These are phyloP conservation scores for Aegithalos caudatus DNA, from an alignment of 2,113 vertebrate species.

Conservation along the genomic window DNA sequence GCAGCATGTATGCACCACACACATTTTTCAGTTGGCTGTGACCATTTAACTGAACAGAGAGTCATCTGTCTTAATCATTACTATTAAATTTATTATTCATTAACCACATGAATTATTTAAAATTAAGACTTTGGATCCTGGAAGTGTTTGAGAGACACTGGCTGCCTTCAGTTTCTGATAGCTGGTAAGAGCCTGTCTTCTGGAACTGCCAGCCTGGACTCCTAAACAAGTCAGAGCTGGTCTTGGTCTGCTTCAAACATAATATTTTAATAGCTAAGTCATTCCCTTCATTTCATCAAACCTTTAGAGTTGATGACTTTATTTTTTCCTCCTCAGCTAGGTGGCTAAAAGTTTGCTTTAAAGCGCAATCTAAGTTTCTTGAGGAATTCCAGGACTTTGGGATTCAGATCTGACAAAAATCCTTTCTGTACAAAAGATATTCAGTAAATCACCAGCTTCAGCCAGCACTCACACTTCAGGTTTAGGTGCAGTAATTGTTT, in stretches of 20 bases:
- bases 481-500: background rate
- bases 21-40: background rate
- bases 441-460: background rate
- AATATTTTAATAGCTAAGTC: background rate
- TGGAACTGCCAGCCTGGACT: background rate
- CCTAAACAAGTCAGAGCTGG: background rate
- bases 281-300: background rate
- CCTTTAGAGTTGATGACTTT: background rate
- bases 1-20: background rate
- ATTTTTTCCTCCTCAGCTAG: background rate
- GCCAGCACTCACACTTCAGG: background rate
- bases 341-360: background rate
- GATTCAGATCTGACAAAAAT: background rate
- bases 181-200: background rate
- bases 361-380: background rate
- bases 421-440: background rate
- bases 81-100: constrained; percentile 65
- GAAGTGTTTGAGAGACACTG: background rate
- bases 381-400: background rate
- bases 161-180: background rate
- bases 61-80: constrained; percentile 58
- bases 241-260: background rate
- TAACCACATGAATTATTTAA: constrained; percentile 41
- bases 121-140: background rate
- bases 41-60: constrained; percentile 46